Percentiles rank a stretch among this genome's conserved stretches.
Evolutionary conservation across 2,888 invertebrate genomes (phyloP).

Genomic region (Gryllus longicercus): DNA sequence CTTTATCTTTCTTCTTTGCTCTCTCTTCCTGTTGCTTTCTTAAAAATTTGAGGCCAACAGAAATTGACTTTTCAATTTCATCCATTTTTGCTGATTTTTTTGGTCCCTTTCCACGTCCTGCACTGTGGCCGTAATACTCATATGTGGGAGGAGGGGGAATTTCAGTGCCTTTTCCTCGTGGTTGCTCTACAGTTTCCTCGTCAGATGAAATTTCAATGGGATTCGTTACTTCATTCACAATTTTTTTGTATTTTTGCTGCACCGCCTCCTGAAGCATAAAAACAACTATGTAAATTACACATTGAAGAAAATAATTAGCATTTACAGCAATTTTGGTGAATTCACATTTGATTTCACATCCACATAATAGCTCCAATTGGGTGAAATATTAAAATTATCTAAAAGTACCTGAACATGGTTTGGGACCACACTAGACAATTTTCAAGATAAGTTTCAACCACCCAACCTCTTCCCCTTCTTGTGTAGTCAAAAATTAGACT

Average conservation of each 20-base stretch:
- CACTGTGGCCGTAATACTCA: conserved; percentile 59
- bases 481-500: too few relatives aligned
- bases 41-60: conserved; percentile 54
- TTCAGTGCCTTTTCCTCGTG: conserved; percentile 50
- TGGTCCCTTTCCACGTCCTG: conserved; percentile 7
- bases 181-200: neutral
- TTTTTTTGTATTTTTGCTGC: neutral
- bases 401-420: too few relatives aligned
- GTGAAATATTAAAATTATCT: too few relatives aligned
- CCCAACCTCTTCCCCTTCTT: too few relatives aligned
- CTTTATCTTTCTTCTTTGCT: conserved; percentile 48
- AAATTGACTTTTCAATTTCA: conserved; percentile 53
- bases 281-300: too few relatives aligned
- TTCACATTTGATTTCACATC: too few relatives aligned
- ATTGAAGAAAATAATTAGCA: too few relatives aligned
- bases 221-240: neutral
- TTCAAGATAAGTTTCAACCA: too few relatives aligned
- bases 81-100: conserved; percentile 28
- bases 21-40: conserved; percentile 54
- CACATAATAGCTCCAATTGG: rapidly evolving
- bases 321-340: too few relatives aligned
- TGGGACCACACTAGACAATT: too few relatives aligned
- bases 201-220: neutral
- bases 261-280: neutral
- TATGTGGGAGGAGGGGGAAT: conserved; percentile 64